Base-by-base conservation (phyloP, 2,888 invertebrate genomes). In the Drepana falcataria region DNA sequence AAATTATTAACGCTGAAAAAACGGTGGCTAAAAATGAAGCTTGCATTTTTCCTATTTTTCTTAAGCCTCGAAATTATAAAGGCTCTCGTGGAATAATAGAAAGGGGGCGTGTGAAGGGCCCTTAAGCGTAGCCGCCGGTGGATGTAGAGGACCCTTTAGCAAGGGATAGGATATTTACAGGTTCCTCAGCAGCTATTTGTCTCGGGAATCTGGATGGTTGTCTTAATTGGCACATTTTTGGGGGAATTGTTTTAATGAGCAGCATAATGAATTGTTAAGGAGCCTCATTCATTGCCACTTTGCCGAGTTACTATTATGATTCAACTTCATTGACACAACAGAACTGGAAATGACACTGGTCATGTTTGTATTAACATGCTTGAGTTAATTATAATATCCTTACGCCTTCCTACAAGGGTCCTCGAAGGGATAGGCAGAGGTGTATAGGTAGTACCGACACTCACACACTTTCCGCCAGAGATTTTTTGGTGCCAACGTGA, bases 51-150 rank as follows among this genome's bases (percentile, higher is more conserved):
- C 67, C 68, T 71, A 69, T 69, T 71, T 75, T 73, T 69, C 69
- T 68, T 68, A 60, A 68, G 64, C 68, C 75, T 79, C 69, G 68
- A 75, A 78, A 77, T 77, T 77, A 76, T 76, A 72, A 79, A 79
- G 73, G 73, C 78, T 66, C 81, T 82, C 68, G 64, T 73, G 65
- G 71, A 78, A 83, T 83, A 83, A 83, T 81, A 80, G 80, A 77
- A 68, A 63, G 73, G 75, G 76, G 70, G 64, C 58, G 48, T 58
- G 41, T 55, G 63, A 69, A 75, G 66, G 61, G 69, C 73, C 65
- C 81, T 81, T 53, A 52, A 53, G 65, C 62, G 59, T 66, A 63
- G 68, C 63, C 63, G 64, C 65, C 64, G 73, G 63, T 80, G 80
- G 80, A 79, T 81, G 66, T 66, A 53, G 57, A 81, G 83, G 62